phyloP scores from a whole-genome alignment of 2,113 vertebrate species.

The Sapajus apella region DNA sequence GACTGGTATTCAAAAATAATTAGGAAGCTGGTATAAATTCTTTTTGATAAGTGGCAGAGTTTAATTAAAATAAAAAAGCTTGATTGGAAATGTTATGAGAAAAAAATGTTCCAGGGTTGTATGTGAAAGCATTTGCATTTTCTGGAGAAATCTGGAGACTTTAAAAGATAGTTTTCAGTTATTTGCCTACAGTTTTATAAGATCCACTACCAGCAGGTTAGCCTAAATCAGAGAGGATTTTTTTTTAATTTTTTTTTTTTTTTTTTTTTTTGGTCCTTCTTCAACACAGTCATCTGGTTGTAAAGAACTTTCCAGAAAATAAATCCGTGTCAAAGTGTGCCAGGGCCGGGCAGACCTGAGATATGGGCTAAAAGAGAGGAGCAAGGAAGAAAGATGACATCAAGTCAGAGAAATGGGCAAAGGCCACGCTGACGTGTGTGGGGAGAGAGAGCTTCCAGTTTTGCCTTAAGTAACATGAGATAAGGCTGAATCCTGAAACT shows the following conservation, averaged over 20 bases:
- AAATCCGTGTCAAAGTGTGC: not conserved
- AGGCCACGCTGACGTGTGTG: fast-evolving
- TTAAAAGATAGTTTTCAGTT: not conserved
- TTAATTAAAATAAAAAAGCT: conserved; percentile 7
- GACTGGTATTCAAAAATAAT: not conserved
- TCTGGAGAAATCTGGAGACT: not conserved
- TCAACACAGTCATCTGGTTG: not conserved
- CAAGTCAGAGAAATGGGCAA: not conserved
- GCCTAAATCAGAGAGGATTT: not conserved
- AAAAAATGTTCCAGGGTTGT: not conserved
- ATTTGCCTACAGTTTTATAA: not conserved
- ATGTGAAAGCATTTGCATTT: not conserved
- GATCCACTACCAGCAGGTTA: not conserved
- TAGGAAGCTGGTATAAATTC: not conserved
- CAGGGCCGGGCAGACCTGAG: not conserved
- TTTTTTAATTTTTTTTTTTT: not conserved
- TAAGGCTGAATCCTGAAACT: not conserved
- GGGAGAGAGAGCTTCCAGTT: not conserved
- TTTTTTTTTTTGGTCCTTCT: not conserved
- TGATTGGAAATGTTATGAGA: not conserved
- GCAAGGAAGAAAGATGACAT: fast-evolving
- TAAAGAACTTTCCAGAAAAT: not conserved
- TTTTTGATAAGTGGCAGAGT: not conserved
- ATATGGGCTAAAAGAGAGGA: not conserved
- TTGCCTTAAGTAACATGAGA: not conserved